Conservation (phyloP, 2,113 vertebrate species). For the Phaethon lepturus region DNA sequence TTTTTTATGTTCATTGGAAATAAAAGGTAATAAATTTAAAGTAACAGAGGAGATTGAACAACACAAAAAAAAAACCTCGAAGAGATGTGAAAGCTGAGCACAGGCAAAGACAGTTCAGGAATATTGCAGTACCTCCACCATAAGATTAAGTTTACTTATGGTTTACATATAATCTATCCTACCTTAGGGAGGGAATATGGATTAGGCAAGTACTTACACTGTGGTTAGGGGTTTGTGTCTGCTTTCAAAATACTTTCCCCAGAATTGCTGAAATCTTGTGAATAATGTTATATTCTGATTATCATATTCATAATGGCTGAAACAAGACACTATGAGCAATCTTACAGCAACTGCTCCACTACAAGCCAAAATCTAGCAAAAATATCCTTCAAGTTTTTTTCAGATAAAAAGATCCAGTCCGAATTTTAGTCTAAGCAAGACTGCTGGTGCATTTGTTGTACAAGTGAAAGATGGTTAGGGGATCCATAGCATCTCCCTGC, state of each 20-base stretch:
- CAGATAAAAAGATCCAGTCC: neutral
- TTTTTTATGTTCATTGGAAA: neutral
- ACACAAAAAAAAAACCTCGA: fast-evolving
- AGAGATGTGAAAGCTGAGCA: neutral
- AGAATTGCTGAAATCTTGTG: neutral
- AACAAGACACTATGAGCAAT: neutral
- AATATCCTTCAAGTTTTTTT: neutral
- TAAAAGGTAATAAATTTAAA: neutral
- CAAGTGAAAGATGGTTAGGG: neutral
- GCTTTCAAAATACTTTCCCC: neutral
- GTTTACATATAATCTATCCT: neutral
- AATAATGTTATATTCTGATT: neutral
- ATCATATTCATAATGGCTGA: neutral
- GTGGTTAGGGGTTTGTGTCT: neutral
- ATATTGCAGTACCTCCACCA: neutral
- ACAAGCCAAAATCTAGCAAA: neutral
- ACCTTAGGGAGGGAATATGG: neutral
- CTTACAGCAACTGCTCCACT: neutral
- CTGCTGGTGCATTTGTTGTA: neutral
- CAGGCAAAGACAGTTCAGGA: neutral
- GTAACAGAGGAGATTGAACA: neutral
- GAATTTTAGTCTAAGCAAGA: neutral
- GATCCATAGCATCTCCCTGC: neutral
- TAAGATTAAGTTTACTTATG: neutral
- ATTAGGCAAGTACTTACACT: neutral